A percentile compares a stretch with the other conserved stretches of the same genome.
Conservation (phyloP, 2,888 invertebrate genomes). For the Fragum sueziense region DNA sequence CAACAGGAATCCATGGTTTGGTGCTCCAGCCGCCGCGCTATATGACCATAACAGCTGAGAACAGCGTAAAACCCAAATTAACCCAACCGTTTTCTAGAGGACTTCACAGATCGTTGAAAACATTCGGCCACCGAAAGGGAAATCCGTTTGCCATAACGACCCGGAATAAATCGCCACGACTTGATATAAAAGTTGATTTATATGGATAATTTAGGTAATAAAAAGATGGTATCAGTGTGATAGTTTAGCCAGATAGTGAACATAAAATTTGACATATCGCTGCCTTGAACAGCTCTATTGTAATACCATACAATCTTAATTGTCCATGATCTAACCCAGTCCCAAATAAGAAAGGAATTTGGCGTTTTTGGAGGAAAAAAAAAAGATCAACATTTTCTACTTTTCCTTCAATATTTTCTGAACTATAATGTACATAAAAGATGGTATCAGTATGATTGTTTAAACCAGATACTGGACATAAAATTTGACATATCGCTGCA, state of each 20-base stretch:
- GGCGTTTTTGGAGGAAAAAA: no score
- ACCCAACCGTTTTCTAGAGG: no score
- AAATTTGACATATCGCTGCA: background rate
- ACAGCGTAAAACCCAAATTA: no score
- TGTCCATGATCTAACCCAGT: background rate
- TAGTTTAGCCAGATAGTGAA: background rate
- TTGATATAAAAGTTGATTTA: background rate
- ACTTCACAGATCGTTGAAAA: background rate
- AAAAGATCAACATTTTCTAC: no score
- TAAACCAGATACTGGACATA: background rate
- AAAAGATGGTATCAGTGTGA: conserved; percentile 1
- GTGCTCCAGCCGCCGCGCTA: no score
- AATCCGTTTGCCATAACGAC: background rate
- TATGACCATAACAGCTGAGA: no score
- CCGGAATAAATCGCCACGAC: background rate
- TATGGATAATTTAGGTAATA: background rate
- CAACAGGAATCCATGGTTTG: no score
- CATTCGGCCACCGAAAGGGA: background rate
- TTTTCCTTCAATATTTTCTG: no score
- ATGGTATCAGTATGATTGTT: background rate
- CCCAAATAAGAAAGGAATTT: no score
- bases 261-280: conserved; percentile 9
- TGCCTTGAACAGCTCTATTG: background rate
- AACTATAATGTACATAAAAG: background rate
- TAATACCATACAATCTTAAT: background rate